These are phyloP conservation scores for Microplitis deprimator DNA, from an alignment of 2,888 invertebrate genomes.

Conservation along the genomic window DNA sequence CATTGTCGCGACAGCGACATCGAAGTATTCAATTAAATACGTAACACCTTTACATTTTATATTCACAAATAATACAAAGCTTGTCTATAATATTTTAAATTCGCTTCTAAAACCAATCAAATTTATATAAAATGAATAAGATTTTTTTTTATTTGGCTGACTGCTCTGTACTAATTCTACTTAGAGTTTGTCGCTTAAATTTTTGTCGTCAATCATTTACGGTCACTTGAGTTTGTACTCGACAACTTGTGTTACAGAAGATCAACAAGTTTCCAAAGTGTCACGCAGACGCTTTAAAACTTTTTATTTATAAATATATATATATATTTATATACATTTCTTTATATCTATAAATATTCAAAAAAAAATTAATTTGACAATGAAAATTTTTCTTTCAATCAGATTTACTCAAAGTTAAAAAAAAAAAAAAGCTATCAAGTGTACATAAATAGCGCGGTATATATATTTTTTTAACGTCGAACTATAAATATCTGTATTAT, in stretches of 20 bases:
- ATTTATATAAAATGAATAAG: too few species aligned
- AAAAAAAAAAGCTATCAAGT: background rate
- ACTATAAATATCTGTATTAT: constrained; percentile 4
- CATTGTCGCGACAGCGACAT: constrained; percentile 6
- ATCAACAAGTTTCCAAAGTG: constrained; percentile 36
- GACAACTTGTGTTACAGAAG: constrained; percentile 6
- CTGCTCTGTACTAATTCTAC: background rate
- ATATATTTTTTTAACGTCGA: constrained; percentile 9
- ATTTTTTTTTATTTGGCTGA: background rate
- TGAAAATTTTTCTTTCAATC: background rate
- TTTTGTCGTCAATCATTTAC: background rate
- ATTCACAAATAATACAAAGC: too few species aligned
- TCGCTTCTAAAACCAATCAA: too few species aligned
- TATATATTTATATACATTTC: constrained; percentile 2
- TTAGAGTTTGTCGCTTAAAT: background rate
- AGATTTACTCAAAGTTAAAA: background rate
- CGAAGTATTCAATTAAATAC: background rate
- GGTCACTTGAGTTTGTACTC: background rate
- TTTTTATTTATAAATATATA: background rate
- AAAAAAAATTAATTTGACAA: background rate
- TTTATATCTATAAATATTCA: too few species aligned
- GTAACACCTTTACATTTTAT: background rate
- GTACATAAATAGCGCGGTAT: background rate
- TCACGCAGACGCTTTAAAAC: constrained; percentile 33
- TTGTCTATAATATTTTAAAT: too few species aligned